Evolutionary conservation across 2,888 invertebrate species (phyloP).

Genomic region (Volucella zonaria): DNA sequence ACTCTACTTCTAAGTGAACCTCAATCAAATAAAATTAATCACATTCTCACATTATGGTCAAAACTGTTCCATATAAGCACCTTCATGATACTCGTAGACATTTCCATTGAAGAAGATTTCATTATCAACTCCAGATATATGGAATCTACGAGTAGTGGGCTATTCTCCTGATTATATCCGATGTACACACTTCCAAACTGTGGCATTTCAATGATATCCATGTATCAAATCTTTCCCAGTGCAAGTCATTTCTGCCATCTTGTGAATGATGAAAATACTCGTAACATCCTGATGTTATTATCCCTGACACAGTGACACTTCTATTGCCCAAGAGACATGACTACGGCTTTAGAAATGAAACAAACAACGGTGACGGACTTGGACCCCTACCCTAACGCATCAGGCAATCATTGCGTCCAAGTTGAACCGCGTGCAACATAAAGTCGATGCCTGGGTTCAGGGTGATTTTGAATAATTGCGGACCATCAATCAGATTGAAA

Average conservation of each 20-base stretch:
- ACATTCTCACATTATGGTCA: no score
- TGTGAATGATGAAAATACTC: constrained; percentile 50
- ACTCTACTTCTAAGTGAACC: no score
- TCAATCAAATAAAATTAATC: no score
- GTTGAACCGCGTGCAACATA: constrained; percentile 55
- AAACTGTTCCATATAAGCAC: no score
- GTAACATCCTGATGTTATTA: constrained; percentile 64
- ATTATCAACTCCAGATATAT: no score
- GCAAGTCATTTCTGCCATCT: constrained; percentile 46
- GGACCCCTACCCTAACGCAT: constrained; percentile 47
- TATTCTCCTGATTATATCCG: not conserved
- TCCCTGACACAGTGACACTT: constrained; percentile 71
- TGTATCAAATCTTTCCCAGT: constrained; percentile 45
- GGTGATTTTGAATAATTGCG: constrained; percentile 72
- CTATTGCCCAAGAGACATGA: constrained; percentile 59
- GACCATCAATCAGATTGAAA: constrained; percentile 71
- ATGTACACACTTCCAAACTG: constrained; percentile 20
- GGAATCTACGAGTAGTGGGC: no score
- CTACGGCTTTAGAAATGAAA: constrained; percentile 41
- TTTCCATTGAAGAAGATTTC: no score
- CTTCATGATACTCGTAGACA: no score
- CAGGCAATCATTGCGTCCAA: constrained; percentile 68
- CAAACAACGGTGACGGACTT: constrained; percentile 16
- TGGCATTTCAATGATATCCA: constrained; percentile 27
- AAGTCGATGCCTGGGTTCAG: constrained; percentile 54